phyloP scores from a whole-genome alignment of 2,888 invertebrate genomes.

The Apotomis turbidana region DNA sequence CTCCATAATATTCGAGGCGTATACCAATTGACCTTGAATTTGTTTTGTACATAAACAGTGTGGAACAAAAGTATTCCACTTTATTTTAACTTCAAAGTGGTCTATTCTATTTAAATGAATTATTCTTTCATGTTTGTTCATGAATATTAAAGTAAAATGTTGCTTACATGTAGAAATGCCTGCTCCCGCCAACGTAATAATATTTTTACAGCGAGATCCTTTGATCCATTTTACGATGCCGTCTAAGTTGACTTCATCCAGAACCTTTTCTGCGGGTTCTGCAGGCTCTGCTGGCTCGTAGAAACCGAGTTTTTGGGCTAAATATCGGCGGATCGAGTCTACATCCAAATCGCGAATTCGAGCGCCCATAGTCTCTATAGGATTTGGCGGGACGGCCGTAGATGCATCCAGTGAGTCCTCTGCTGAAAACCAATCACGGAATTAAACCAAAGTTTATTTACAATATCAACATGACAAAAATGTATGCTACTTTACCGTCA shows the following conservation, averaged over 20 bases:
- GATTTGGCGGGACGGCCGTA: conserved; percentile 71
- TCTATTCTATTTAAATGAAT: conserved; percentile 6
- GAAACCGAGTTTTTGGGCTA: conserved; percentile 86
- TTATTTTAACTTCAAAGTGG: background rate
- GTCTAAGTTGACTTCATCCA: conserved; percentile 88
- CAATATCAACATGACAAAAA: conserved; percentile 18
- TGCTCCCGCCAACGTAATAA: conserved; percentile 97
- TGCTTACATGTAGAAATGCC: conserved; percentile 97
- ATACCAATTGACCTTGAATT: conserved; percentile 36
- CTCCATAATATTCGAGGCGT: conserved; percentile 24
- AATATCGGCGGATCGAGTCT: conserved; percentile 86
- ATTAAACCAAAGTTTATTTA: conserved; percentile 19
- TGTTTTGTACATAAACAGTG: conserved; percentile 35
- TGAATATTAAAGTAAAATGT: background rate
- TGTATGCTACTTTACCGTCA: conserved; percentile 61
- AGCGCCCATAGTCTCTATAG: conserved; percentile 64
- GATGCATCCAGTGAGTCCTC: conserved; percentile 59
- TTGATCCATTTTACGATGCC: conserved; percentile 92
- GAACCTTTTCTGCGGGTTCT: conserved; percentile 72
- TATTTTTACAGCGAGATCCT: conserved; percentile 89
- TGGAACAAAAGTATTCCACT: conserved; percentile 31
- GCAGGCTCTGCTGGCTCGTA: conserved; percentile 73
- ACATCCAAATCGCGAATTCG: conserved; percentile 81
- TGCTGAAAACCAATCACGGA: conserved; percentile 56
- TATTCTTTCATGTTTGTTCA: background rate